Conservation (phyloP, 2,888 invertebrate species). For the Aromia moschata region DNA sequence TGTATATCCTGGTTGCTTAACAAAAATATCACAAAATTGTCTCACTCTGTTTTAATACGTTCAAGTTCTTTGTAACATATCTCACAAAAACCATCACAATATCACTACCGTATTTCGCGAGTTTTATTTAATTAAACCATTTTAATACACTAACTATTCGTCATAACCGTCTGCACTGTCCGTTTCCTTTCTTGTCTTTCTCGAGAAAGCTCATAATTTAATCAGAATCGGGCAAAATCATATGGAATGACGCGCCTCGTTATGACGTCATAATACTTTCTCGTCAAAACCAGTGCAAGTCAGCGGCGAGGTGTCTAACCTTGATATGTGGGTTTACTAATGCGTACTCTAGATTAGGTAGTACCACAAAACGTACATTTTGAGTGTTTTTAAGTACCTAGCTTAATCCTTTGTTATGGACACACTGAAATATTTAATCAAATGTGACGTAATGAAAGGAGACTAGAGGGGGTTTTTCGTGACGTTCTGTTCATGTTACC, state of each 20-base stretch:
- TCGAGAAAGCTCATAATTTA: conserved; percentile 50
- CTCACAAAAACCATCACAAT: conserved; percentile 38
- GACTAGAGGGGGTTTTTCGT: too few relatives aligned
- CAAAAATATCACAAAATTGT: conserved; percentile 40
- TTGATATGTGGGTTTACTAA: too few relatives aligned
- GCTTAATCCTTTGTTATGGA: too few relatives aligned
- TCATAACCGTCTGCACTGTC: conserved; percentile 37
- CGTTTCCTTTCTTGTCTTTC: conserved; percentile 33
- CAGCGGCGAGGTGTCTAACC: too few relatives aligned
- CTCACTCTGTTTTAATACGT: conserved; percentile 33
- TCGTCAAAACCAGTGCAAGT: neutral
- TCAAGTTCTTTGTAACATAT: conserved; percentile 43
- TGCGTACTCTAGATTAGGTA: too few relatives aligned
- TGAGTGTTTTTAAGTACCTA: too few relatives aligned
- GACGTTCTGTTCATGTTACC: too few relatives aligned
- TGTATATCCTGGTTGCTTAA: conserved; percentile 26
- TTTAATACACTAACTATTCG: conserved; percentile 29
- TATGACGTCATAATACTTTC: neutral
- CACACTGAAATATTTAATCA: too few relatives aligned
- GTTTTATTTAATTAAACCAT: conserved; percentile 38
- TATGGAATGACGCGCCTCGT: conserved; percentile 38
- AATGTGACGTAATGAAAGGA: too few relatives aligned
- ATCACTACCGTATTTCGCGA: conserved; percentile 34
- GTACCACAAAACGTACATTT: too few relatives aligned
- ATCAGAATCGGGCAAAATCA: conserved; percentile 46